A percentile compares a stretch with the other conserved stretches of the same genome.
phyloP scores from a whole-genome alignment of 2,888 invertebrate species.

The Cephonodes hylas region DNA sequence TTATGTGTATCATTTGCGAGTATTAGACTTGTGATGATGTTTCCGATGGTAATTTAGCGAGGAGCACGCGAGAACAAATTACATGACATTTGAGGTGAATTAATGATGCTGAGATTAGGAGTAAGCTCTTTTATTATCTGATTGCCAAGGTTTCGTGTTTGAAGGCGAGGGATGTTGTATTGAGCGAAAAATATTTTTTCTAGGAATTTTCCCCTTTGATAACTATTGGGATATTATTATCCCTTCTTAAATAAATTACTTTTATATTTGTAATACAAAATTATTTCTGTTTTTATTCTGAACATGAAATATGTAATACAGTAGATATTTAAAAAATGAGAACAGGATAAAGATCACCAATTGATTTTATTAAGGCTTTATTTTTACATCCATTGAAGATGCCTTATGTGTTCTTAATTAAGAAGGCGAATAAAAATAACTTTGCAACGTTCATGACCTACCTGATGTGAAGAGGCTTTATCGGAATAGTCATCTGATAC shows the following conservation, averaged over 20 bases:
- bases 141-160: neutral
- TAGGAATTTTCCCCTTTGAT: neutral
- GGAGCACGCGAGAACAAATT: neutral
- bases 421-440: neutral
- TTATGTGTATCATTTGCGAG: constrained; percentile 1
- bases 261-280: no score
- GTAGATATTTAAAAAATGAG: no score
- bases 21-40: neutral
- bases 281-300: no score
- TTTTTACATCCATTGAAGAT: no score
- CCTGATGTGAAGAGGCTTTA: neutral
- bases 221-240: neutral
- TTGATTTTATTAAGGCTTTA: no score
- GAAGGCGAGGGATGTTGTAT: neutral
- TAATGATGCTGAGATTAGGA: neutral
- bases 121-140: neutral
- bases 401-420: neutral
- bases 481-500: neutral
- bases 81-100: neutral
- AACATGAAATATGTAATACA: no score
- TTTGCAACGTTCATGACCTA: neutral
- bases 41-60: constrained; percentile 9
- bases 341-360: no score
- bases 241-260: no score
- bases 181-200: neutral